Base-by-base conservation (phyloP, 2,888 invertebrate genomes). In the Melinaea marsaeus region DNA sequence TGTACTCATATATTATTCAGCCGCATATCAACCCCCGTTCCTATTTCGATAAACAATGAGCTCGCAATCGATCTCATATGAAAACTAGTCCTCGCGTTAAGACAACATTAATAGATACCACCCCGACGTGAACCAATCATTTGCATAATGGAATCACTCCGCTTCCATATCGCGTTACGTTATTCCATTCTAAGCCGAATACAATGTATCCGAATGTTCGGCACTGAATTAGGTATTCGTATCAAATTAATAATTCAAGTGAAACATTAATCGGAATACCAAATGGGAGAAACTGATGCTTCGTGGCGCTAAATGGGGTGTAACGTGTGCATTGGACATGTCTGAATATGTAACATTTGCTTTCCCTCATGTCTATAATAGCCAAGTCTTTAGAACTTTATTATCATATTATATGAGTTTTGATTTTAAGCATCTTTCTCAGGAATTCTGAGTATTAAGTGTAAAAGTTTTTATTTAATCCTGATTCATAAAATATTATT, bases 101-200 rank as follows among this genome's bases (percentile, higher is more conserved):
- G 45, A 58, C 60, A 58, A 55, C 54, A 65, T 55, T 22, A 58
- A 58, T 59, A 64, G 56, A 58, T 47, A 58, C 61, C 46, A 47
- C 64, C 59, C 22, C 58, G 13, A 60, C 56, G 61, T 58, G 62
- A 61, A 67, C 54, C 58, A 60, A 56, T 48, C 46, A 62, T 67
- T 67, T 63, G 61, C 65, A 67, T 67, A 67, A 65, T 65, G 57
- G 48, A 61, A 65, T 64, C 58, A 61, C 55, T 58, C 51, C 48
- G 47, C 62, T 62, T 55, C 59, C 61, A 60, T 62, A 63, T 54
- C 63, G 61, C 55, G 57, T 60, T 58, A 58, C 60, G 57, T 58
- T 63, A 58, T 55, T 48, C 58, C 55, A 45, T 60, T 37, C 33
- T n/a, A 34, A 46, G 22, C 62, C 55, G 46, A 47, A 61, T 57